Evolutionary conservation across 2,797 vertebrate genomes (phyloP).

Genomic region (Sitta carolinensis): DNA sequence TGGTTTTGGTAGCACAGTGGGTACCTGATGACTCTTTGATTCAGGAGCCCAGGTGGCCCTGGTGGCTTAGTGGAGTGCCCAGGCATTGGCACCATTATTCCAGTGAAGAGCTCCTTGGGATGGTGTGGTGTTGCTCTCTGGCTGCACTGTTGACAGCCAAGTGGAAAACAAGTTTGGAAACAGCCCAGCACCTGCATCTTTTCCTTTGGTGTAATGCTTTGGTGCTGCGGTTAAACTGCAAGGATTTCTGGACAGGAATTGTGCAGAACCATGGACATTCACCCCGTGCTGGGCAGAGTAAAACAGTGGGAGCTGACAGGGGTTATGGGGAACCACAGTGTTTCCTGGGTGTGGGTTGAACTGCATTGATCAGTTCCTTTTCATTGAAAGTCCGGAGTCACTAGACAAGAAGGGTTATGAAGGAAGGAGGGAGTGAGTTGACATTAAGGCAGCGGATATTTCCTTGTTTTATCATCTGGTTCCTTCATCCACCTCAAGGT

Average conservation of each 20-base stretch:
- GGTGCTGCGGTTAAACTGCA: not conserved
- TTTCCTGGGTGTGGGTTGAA: not conserved
- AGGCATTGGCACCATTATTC: not conserved
- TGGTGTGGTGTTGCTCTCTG: not conserved
- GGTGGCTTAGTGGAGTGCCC: not conserved
- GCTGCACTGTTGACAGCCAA: not conserved
- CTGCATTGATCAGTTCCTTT: not conserved
- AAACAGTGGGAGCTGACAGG: not conserved
- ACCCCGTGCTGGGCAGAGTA: accelerated
- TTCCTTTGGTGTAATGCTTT: not conserved
- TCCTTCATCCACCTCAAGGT: not conserved
- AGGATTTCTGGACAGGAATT: not conserved
- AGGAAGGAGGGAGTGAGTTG: not conserved
- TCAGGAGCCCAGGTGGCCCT: not conserved
- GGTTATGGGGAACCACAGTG: not conserved
- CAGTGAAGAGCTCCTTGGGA: not conserved
- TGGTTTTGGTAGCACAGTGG: not conserved
- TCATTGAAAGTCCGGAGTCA: not conserved
- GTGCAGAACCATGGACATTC: not conserved
- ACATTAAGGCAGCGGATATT: not conserved
- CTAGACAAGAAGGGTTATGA: not conserved
- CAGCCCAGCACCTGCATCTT: not conserved
- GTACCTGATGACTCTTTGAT: not conserved
- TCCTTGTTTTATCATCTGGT: not conserved
- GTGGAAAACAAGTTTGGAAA: not conserved